Conservation (phyloP, 2,113 vertebrate species). For the Leucosticte australis region DNA sequence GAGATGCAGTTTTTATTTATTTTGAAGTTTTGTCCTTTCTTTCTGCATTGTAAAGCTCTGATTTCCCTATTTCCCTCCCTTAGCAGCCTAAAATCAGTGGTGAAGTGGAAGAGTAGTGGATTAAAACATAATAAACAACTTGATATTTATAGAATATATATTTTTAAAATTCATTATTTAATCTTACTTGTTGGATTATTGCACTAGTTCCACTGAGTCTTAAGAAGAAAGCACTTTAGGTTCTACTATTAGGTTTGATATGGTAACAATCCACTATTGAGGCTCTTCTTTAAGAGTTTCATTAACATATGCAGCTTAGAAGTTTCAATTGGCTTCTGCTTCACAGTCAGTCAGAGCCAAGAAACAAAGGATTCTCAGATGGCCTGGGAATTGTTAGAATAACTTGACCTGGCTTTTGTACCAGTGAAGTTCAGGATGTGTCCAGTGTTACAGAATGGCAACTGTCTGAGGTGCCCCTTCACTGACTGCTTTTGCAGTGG, state of each 20-base stretch:
- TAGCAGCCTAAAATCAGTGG: neutral
- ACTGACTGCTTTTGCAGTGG: neutral
- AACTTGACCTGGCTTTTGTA: neutral
- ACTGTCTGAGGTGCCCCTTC: neutral
- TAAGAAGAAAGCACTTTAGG: neutral
- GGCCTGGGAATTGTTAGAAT: neutral
- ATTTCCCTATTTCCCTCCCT: neutral
- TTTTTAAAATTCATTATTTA: neutral
- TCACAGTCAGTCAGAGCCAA: neutral
- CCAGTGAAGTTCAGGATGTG: neutral
- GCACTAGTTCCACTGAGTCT: neutral
- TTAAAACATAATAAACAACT: neutral
- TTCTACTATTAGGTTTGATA: neutral
- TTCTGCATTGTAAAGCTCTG: neutral
- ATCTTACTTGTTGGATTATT: neutral
- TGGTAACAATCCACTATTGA: neutral
- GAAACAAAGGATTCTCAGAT: neutral
- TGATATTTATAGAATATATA: neutral
- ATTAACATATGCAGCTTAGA: neutral
- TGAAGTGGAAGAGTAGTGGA: neutral
- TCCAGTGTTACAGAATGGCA: neutral
- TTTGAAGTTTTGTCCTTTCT: neutral
- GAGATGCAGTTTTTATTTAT: neutral
- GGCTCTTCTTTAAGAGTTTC: neutral
- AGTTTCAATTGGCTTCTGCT: neutral